These are phyloP conservation scores for Chrysemys picta DNA, from an alignment of 2,113 vertebrate species.

Conservation along the genomic window DNA sequence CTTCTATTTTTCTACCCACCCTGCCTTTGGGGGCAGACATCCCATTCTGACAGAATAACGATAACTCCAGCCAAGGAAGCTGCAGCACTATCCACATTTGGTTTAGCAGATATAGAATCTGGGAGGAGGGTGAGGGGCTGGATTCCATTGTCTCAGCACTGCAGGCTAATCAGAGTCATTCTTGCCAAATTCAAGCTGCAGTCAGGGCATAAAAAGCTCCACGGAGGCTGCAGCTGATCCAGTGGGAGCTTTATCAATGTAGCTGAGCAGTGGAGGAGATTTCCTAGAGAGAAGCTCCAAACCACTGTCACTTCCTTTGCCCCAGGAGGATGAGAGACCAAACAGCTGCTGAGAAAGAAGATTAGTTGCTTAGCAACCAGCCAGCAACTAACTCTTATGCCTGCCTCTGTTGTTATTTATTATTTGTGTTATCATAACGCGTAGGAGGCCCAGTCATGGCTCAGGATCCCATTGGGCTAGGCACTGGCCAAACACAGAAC, in stretches of 20 bases:
- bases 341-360: constrained; percentile 9
- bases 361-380: background rate
- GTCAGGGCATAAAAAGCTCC: background rate
- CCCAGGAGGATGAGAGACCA: background rate
- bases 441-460: background rate
- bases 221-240: background rate
- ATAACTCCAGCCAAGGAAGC: background rate
- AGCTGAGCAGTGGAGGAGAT: background rate
- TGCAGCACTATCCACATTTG: background rate
- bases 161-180: background rate
- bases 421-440: background rate
- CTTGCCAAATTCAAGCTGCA: background rate
- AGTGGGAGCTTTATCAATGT: background rate
- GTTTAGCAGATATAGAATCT: background rate
- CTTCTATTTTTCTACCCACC: background rate
- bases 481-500: background rate
- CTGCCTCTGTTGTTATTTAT: background rate
- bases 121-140: background rate
- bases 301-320: background rate
- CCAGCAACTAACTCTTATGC: background rate
- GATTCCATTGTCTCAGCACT: background rate
- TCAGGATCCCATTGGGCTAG: background rate
- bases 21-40: background rate
- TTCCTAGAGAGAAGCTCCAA: background rate
- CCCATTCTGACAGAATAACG: background rate